A percentile compares a stretch with the other conserved stretches of the same genome.
Evolutionary conservation across 2,113 vertebrate species (phyloP).

Genomic region (Colius striatus): DNA sequence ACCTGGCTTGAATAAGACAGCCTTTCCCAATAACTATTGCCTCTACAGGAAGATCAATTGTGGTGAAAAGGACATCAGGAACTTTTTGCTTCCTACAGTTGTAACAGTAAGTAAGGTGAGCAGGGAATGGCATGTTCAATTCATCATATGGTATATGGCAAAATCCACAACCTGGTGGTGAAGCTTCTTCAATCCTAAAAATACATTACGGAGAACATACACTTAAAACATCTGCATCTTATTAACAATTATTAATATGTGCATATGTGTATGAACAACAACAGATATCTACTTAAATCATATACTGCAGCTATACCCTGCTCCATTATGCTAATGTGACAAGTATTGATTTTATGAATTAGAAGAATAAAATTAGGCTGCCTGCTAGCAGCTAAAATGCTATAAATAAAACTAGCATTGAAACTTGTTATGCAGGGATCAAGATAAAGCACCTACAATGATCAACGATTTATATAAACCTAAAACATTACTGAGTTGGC

Average conservation of each 20-base stretch:
- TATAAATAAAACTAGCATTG: neutral
- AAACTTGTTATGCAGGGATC: neutral
- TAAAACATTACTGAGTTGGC: neutral
- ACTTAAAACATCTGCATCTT: slow-evolving; percentile 23
- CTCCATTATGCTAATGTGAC: neutral
- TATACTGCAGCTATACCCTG: neutral
- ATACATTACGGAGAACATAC: slow-evolving; percentile 1
- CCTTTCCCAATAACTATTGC: slow-evolving; percentile 89
- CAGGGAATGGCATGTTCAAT: slow-evolving; percentile 97
- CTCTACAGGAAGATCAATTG: slow-evolving; percentile 88
- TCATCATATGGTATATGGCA: slow-evolving; percentile 98
- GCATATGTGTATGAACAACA: neutral
- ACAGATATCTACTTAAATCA: neutral
- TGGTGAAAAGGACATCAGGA: slow-evolving; percentile 93
- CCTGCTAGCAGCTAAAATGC: neutral
- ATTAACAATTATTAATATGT: neutral
- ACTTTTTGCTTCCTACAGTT: slow-evolving; percentile 94
- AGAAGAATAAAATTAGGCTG: neutral
- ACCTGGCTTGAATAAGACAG: slow-evolving; percentile 96
- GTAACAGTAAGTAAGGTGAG: slow-evolving; percentile 93
- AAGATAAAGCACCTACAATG: neutral
- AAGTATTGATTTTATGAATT: neutral
- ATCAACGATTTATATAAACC: neutral
- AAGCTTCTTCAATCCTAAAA: slow-evolving; percentile 89
- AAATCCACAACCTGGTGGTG: slow-evolving; percentile 89